A percentile compares a stretch with the other conserved stretches of the same genome.
Conservation (phyloP, 2,888 invertebrate genomes). For the Lasioglossum pauxillum region DNA sequence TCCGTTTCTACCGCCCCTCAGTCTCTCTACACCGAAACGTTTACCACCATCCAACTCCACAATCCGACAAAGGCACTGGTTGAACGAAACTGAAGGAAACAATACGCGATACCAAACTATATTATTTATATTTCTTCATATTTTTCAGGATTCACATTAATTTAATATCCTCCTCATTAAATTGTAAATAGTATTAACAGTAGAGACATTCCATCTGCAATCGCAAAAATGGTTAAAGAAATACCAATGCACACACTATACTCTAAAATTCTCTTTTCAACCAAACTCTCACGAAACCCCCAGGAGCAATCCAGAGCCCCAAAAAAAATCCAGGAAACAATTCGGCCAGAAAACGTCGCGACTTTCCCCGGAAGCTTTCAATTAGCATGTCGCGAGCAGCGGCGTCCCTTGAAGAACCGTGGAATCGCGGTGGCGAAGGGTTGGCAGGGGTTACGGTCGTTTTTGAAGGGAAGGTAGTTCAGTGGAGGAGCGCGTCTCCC, state of each 20-base stretch:
- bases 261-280: background rate
- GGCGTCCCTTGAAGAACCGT: background rate
- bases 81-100: background rate
- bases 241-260: background rate
- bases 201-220: background rate
- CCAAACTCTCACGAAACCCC: background rate
- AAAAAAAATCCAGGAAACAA: conserved; percentile 53
- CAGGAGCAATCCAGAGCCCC: background rate
- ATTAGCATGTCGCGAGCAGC: conserved; percentile 56
- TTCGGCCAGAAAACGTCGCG: conserved; percentile 42
- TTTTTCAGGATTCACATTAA: background rate
- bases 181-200: background rate
- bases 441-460: background rate
- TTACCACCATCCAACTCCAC: conserved; percentile 19
- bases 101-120: background rate
- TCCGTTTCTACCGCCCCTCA: conserved; percentile 37
- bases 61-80: conserved; percentile 15
- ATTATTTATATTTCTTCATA: no score
- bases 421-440: background rate
- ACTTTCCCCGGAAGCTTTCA: conserved; percentile 59
- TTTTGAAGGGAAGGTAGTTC: background rate
- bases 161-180: background rate
- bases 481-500: conserved; percentile 31
- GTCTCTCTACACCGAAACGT: conserved; percentile 51
- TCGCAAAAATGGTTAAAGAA: background rate